Base-by-base conservation (phyloP, 92 coral and sea anemone genomes). In the Zoanthus solanderi region DNA sequence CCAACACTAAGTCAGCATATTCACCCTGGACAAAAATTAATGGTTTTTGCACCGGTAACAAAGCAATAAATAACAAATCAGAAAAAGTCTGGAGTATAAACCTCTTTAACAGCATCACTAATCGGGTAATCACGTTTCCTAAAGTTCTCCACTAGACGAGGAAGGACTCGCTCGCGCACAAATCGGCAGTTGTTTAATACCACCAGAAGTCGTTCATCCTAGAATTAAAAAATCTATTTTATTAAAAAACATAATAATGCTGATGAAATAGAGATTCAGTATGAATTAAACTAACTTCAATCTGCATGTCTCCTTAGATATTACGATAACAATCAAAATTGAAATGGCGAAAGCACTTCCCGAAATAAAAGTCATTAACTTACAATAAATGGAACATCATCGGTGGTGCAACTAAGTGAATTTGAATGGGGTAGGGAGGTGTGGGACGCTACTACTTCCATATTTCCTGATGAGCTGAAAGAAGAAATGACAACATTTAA, bases 121-220 rank as follows among this genome's bases (percentile, higher is more conserved):
- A 94, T 93, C 2, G 95, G 92, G 74, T 92, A 94, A 79, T 85
- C 92, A 12, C 93, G 94, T 30, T 63, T 94, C 77, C 91, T 91
- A 76, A 95, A 95, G 78, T 93, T 93, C 71, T 93, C 98, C 45
- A 97, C 99, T 18, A 97, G 95, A 74, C 96, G 96, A 16, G 97
- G 94, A 8, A 97, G 87, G 14, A 97, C 98, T 57, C 89, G 91
- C 48, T 90, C 90, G 34, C 98, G 93, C 34, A 95, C 96, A 85
- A 95, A 94, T 3, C 98, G 94, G 68, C 99, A 97, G 78, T 96
- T 95, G 83, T 96, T 97, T 12, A 97, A 93, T 58, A 97, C 97
- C 77, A 97, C 94, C 68, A 97, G 91, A 78, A 97, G 87, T 73
- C 99, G 88, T 57, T 97, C 99, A 84, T 97, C 99, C 99, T 97